phyloP scores from a whole-genome alignment of 2,797 vertebrate genomes.

The Hipposideros larvatus region DNA sequence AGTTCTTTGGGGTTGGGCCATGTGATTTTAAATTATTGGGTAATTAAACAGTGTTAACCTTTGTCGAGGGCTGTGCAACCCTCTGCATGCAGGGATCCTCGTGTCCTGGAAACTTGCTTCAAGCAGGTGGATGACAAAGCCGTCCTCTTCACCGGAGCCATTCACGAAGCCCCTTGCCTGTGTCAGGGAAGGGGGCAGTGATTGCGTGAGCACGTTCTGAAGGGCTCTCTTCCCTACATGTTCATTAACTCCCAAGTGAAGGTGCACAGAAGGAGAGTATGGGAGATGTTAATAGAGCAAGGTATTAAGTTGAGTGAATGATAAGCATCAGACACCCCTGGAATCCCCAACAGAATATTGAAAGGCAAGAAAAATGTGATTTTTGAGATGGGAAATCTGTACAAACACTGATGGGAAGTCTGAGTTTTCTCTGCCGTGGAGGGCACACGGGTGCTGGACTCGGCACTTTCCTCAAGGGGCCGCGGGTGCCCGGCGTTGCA shows the following conservation, averaged over 20 bases:
- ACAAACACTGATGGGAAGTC: background rate
- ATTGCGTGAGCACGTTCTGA: background rate
- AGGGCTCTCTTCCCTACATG: background rate
- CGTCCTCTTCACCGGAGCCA: no score
- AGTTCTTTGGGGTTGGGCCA: background rate
- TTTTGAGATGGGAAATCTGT: background rate
- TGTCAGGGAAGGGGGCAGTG: background rate
- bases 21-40: background rate
- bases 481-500: background rate
- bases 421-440: background rate
- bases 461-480: accelerated
- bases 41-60: background rate
- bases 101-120: background rate
- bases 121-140: background rate
- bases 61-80: accelerated
- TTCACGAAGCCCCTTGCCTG: background rate
- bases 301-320: background rate
- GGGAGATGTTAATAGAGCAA: background rate
- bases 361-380: background rate
- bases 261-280: background rate
- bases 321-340: background rate
- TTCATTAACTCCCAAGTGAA: background rate
- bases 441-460: background rate
- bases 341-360: background rate
- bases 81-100: background rate